A percentile compares a stretch with the other conserved stretches of the same genome.
phyloP scores from a whole-genome alignment of 2,888 invertebrate species.

The Trimorus sp. region DNA sequence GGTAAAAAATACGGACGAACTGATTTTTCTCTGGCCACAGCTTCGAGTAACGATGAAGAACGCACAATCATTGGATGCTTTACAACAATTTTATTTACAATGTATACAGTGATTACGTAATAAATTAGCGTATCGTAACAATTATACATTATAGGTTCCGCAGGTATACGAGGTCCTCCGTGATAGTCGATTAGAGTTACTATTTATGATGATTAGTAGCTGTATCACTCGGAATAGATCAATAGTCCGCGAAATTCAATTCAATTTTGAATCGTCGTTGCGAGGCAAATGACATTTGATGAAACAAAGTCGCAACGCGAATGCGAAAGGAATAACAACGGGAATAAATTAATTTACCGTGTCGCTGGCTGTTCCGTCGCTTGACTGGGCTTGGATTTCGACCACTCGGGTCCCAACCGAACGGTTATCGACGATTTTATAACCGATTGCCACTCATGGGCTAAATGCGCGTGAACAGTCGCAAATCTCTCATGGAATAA shows the following conservation, averaged over 20 bases:
- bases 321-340: constrained; percentile 27
- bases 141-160: neutral
- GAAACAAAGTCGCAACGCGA: constrained; percentile 24
- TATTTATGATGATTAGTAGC: too few relatives aligned
- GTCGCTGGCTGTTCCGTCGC: constrained; percentile 1
- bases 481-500: constrained; percentile 21
- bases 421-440: neutral
- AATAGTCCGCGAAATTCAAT: too few relatives aligned
- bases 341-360: constrained; percentile 27
- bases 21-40: too few relatives aligned
- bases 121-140: constrained; percentile 16
- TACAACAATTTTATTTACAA: constrained; percentile 33
- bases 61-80: too few relatives aligned
- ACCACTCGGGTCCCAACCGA: too few relatives aligned
- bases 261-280: too few relatives aligned
- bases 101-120: constrained; percentile 29
- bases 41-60: too few relatives aligned
- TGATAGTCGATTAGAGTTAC: too few relatives aligned
- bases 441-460: constrained; percentile 3
- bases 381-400: constrained; percentile 23
- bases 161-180: neutral
- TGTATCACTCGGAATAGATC: too few relatives aligned
- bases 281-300: too few relatives aligned
- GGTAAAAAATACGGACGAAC: too few relatives aligned
- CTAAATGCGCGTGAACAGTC: constrained; percentile 26